Evolutionary conservation across 2,113 vertebrate genomes (phyloP), one percentile per base, ranked within the genome.

Genomic region (Rousettus leschenaultii): DNA sequence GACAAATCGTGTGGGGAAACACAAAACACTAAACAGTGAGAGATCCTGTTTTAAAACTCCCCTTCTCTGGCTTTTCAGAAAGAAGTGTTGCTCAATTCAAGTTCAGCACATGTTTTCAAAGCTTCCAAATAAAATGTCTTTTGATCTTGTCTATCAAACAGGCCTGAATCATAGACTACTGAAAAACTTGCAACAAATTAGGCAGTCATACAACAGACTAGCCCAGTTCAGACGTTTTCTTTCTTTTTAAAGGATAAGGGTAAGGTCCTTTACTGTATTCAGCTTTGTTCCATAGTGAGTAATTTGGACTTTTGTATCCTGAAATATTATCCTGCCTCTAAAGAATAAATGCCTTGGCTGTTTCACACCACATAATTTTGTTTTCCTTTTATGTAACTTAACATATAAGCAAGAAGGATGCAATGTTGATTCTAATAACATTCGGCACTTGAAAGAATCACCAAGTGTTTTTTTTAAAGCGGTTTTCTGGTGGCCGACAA

Each of bases 391-490:
- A 94, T 96, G 95, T 91, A 97, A 98, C 91, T 95, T 89, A 97
- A 91, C 97, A 95, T 96, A 97, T 95, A 98, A 97, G 95, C 97
- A 98, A 98, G 97, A 98, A 98, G 96, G 97, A 98, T 97, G 95
- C 97, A 94, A 78, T 98, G 96, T 90, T 97, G 84, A 98, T 96
- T 98, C 96, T 98, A 98, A 96, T 97, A 98, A 97, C 98, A 98
- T 96, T 90, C 97, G 86, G 98, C 98, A 98, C 98, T 98, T 98
- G 74, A 97, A 98, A 98, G 98, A 98, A 98, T 98, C 97, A 98
- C 98, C 97, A 95, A 97, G 53, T 97, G 94, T 97, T 97, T 84
- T 94, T 97, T 96, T 95, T 98, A 86, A 97, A 96, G 94, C 95
- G 95, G 91, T 98, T 98, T 97, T 98, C 95, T 97, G 85, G 89